Conservation (phyloP, 2,797 vertebrate species). For the Alectoris magna region DNA sequence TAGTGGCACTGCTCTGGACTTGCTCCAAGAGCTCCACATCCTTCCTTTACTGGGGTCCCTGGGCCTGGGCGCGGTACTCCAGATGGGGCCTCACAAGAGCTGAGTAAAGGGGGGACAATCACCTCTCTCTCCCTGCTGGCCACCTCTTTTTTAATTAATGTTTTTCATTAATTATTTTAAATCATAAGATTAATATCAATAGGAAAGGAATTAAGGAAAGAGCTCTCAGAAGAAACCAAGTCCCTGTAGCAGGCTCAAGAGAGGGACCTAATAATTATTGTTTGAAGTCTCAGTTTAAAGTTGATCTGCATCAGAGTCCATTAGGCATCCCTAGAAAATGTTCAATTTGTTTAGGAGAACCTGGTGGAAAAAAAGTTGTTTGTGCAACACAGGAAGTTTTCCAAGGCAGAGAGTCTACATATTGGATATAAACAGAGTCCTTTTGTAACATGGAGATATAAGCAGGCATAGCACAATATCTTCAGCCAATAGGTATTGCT, state of each 20-base stretch:
- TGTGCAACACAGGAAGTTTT: neutral
- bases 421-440: neutral
- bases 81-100: no score
- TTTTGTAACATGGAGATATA: neutral
- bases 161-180: no score
- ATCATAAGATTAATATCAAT: neutral
- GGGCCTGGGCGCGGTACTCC: no score
- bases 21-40: no score
- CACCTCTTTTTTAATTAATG: no score
- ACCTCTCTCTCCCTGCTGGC: no score
- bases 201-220: neutral
- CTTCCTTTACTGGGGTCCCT: no score
- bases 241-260: neutral
- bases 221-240: neutral
- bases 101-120: no score
- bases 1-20: no score
- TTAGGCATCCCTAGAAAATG: neutral
- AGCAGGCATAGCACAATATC: neutral
- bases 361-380: neutral
- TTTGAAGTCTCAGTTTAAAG: neutral
- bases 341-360: neutral
- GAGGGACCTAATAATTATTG: neutral
- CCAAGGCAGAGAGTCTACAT: neutral
- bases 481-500: neutral
- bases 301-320: neutral